A percentile compares a stretch with the other conserved stretches of the same genome.
Evolutionary conservation across 2,888 invertebrate species (phyloP).

Genomic region (Heliconius charithonia): DNA sequence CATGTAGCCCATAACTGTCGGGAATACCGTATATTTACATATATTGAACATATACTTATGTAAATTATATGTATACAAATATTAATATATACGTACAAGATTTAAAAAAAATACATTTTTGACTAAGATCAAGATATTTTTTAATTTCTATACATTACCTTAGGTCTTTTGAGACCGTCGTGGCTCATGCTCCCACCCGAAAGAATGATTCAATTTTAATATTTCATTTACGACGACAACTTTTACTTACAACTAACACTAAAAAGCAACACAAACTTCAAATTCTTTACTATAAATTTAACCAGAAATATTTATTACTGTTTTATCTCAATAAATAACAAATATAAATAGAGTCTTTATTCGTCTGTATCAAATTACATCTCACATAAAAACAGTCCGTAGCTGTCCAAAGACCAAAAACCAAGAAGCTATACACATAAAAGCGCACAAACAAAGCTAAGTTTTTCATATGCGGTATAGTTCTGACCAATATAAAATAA

Average conservation of each 20-base stretch:
- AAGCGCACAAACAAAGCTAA: constrained; percentile 41
- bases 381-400: constrained; percentile 40
- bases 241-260: neutral
- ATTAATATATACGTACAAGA: no score
- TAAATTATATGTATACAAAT: no score
- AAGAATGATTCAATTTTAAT: neutral
- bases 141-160: no score
- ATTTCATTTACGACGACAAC: neutral
- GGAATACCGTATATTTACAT: no score
- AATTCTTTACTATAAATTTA: neutral
- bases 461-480: constrained; percentile 49
- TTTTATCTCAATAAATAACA: constrained; percentile 24
- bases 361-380: constrained; percentile 35
- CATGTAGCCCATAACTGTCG: no score
- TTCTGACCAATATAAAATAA: constrained; percentile 69
- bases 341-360: constrained; percentile 26
- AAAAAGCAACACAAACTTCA: neutral
- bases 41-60: no score
- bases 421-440: constrained; percentile 42
- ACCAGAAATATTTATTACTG: constrained; percentile 21
- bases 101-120: no score
- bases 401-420: constrained; percentile 44
- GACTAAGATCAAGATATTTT: no score
- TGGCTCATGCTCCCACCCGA: no score
- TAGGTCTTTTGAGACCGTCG: no score